Base-by-base conservation (phyloP, 2,888 invertebrate species). In the Zootermopsis nevadensis region DNA sequence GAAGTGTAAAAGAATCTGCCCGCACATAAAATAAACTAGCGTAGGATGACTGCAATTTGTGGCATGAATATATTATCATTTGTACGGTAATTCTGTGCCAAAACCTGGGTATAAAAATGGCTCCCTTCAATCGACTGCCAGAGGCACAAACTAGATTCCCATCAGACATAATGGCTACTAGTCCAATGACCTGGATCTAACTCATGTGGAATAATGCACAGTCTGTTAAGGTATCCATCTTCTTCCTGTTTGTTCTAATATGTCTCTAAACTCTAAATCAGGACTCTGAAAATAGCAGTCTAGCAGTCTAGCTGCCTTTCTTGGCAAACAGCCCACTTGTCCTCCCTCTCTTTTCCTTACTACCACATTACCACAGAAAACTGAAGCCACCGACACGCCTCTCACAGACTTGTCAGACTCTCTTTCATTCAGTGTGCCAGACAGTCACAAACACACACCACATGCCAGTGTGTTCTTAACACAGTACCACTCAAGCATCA, bases 231-330 rank as follows among this genome's bases (percentile, higher is more conserved):
- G 74, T 74, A 38, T 74, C 8, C 42, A 38, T 74, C 22, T 38
- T 74, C 6, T 38, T 38, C 27, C 74, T 74, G 66, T 66, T 66
- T 66, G 66, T 27, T 66, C 1, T 66, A 66, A 66, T 30, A 30
- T 30, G 30, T 66, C 66, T 69, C 67, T 67, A 10, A 67, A 67
- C 72, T 31, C 33, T 72, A 33, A 72, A 33, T 72, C 74, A 74
- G 42, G 38, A 74, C 38, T 38, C 74, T 74, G 38, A 74, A 74
- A 74, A 74, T 74, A 74, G 74, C 42, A 74, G 74, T 74, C 74
- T 42, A 74, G 38, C 22, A 22, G 74, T 74, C 74, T 74, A 74
- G 74, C 74, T 42, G 42, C 38, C 74, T 72, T 74, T n/a, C 38
- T 38, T 74, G 74, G 74, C 74, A 38, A 35, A 19, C 2, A 74